Evolutionary conservation across 2,888 invertebrate species (phyloP).

Genomic region (Drosophila colorata): DNA sequence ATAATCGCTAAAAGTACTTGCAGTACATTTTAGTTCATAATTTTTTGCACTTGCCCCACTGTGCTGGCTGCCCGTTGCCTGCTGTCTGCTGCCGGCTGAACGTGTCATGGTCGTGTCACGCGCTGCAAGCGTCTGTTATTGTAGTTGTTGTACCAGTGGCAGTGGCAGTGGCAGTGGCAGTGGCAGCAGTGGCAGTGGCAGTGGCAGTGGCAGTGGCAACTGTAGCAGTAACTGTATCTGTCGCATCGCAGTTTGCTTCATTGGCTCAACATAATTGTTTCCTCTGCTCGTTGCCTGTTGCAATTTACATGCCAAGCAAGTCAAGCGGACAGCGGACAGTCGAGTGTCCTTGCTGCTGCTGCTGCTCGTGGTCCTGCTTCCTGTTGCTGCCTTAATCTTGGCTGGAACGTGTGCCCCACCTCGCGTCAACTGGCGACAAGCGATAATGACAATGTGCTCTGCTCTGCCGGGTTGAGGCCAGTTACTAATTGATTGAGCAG

Average conservation of each 20-base stretch:
- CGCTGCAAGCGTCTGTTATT: slow-evolving; percentile 16
- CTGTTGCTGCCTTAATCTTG: slow-evolving; percentile 24
- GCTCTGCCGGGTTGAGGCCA: not conserved
- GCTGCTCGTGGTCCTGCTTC: not conserved
- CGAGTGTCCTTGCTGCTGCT: slow-evolving; percentile 20
- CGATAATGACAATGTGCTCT: slow-evolving; percentile 49
- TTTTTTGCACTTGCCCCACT: not conserved
- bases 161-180: not conserved
- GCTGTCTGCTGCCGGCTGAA: slow-evolving; percentile 15
- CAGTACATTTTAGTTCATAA: not conserved
- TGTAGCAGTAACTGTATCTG: slow-evolving; percentile 41
- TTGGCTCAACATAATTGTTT: slow-evolving; percentile 76
- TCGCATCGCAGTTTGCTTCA: slow-evolving; percentile 68
- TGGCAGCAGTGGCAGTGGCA: slow-evolving; percentile 9
- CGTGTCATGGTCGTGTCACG: slow-evolving; percentile 65
- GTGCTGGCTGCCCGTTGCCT: slow-evolving; percentile 24
- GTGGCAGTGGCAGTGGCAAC: not conserved
- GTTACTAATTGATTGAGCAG: slow-evolving; percentile 65
- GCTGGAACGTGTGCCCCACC: slow-evolving; percentile 14
- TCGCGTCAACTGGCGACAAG: slow-evolving; percentile 14
- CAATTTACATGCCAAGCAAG: slow-evolving; percentile 61
- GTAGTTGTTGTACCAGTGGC: slow-evolving; percentile 6
- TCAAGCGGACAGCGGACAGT: slow-evolving; percentile 32
- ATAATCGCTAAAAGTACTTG: not conserved
- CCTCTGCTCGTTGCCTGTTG: slow-evolving; percentile 56